A percentile compares a stretch with the other conserved stretches of the same genome.
These are phyloP conservation scores for Vesta saturnalis DNA, from an alignment of 2,888 invertebrate genomes.

Conservation along the genomic window DNA sequence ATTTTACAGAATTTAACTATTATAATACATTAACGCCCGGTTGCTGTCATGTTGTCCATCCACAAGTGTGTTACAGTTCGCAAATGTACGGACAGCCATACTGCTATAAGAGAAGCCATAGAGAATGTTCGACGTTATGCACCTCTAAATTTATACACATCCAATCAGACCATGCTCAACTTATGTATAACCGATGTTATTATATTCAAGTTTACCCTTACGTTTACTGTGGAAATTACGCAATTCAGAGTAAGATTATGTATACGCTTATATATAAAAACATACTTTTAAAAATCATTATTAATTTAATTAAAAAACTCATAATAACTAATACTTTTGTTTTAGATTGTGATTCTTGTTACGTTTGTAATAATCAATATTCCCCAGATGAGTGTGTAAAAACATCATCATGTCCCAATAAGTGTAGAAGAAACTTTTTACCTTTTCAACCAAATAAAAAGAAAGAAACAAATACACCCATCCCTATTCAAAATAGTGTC, in stretches of 20 bases:
- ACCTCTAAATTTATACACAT: conserved; percentile 34
- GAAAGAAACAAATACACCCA: neutral
- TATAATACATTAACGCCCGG: conserved; percentile 23
- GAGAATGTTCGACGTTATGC: conserved; percentile 36
- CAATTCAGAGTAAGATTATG: conserved; percentile 28
- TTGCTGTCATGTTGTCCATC: conserved; percentile 38
- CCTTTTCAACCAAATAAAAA: conserved; percentile 4
- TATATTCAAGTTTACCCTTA: conserved; percentile 32
- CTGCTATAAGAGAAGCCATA: conserved; percentile 28
- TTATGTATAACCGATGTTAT: conserved; percentile 19
- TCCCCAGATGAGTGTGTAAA: conserved; percentile 20
- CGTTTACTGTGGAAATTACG: conserved; percentile 32
- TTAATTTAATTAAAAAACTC: too few species aligned
- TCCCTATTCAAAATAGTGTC: too few species aligned
- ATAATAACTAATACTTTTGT: too few species aligned
- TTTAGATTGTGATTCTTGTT: conserved; percentile 40
- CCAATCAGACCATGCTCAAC: neutral
- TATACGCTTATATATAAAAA: too few species aligned
- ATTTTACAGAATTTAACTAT: neutral
- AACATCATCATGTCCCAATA: neutral
- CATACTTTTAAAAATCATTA: neutral
- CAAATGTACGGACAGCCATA: conserved; percentile 17
- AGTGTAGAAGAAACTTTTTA: conserved; percentile 13
- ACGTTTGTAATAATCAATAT: conserved; percentile 30
- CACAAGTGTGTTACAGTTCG: conserved; percentile 25